Conservation (phyloP, 1,140 invertebrate species). For the Aphidius ervi region DNA sequence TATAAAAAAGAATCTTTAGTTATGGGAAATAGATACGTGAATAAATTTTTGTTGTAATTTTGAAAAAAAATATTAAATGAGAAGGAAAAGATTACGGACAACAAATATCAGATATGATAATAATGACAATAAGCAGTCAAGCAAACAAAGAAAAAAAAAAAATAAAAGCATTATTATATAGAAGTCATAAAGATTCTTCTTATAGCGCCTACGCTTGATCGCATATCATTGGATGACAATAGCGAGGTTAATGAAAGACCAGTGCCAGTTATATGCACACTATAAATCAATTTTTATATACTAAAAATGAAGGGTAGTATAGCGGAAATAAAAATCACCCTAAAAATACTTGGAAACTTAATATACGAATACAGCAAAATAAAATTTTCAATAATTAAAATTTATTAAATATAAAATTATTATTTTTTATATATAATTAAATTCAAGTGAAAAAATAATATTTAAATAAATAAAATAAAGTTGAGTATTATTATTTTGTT, state of each 20-base stretch:
- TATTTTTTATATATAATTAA: too few species aligned
- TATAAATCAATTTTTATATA: slow-evolving; percentile 35
- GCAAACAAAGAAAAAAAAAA: slow-evolving; percentile 27
- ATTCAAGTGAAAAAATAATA: too few species aligned
- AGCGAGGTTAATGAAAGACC: slow-evolving; percentile 41
- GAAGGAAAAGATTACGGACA: too few species aligned
- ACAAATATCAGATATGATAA: too few species aligned
- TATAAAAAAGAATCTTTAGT: too few species aligned
- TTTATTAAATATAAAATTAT: too few species aligned
- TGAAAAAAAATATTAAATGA: too few species aligned
- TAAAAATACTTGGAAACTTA: not conserved
- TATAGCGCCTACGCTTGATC: slow-evolving; percentile 25
- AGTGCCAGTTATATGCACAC: slow-evolving; percentile 39
- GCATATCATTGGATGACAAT: slow-evolving; percentile 33
- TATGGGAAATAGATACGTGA: too few species aligned
- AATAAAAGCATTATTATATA: slow-evolving; percentile 29
- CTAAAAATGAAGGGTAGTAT: slow-evolving; percentile 12
- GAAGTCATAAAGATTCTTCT: slow-evolving; percentile 10
- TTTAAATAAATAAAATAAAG: too few species aligned
- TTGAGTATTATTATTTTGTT: too few species aligned
- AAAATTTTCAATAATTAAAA: too few species aligned
- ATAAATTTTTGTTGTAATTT: too few species aligned
- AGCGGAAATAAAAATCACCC: slow-evolving; percentile 9
- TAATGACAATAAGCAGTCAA: not conserved
- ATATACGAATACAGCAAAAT: not conserved